Conservation (phyloP, 2,113 vertebrate genomes). For the Percina caprodes region DNA sequence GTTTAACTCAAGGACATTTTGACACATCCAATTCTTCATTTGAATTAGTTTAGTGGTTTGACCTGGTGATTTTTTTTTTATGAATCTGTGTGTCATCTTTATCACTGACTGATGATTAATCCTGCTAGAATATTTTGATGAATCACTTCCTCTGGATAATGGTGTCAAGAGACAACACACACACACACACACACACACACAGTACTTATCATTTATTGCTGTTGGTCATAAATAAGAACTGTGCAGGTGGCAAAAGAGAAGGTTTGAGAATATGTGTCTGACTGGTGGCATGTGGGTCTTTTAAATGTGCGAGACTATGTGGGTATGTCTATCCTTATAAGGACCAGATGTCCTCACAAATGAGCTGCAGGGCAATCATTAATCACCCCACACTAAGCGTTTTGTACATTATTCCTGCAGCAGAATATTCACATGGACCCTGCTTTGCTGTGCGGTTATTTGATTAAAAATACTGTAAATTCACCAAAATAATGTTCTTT, state of each 20-base stretch:
- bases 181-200: too few relatives aligned
- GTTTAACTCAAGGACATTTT: neutral
- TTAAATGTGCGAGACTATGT: neutral
- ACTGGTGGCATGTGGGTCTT: neutral
- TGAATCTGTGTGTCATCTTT: neutral
- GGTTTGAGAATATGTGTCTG: neutral
- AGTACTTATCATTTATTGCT: neutral
- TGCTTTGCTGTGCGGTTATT: neutral
- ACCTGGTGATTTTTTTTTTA: neutral
- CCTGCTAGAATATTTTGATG: neutral
- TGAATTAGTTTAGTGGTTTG: too few relatives aligned
- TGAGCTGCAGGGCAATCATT: neutral
- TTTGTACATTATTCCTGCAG: neutral
- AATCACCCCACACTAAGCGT: neutral
- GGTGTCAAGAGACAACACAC: neutral
- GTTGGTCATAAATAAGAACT: neutral
- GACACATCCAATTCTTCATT: neutral
- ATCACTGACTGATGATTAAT: neutral
- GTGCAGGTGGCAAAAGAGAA: neutral
- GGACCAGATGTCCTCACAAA: neutral
- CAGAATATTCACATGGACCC: neutral
- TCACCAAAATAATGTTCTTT: neutral
- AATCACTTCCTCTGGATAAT: constrained; percentile 2
- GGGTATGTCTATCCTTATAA: neutral
- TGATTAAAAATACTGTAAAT: neutral